Evolutionary conservation across 2,113 vertebrate species (phyloP), one percentile per base, ranked within the genome.

Genomic region (Eptesicus fuscus): DNA sequence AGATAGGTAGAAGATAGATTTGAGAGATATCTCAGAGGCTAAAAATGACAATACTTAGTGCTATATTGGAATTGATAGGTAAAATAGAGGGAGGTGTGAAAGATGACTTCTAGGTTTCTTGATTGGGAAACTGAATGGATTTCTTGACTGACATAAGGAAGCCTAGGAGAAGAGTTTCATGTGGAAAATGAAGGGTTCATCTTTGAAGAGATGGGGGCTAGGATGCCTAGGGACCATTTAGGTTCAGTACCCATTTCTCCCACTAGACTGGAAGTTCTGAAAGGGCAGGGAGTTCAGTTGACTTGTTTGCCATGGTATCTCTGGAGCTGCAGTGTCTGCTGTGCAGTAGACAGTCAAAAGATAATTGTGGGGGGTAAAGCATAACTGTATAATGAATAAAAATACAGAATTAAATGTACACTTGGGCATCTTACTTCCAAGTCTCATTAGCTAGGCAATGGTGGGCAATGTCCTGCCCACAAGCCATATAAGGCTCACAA

Each of bases 341-440:
- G 7, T 89, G 2, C 4, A 32, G 17, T 11, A 79, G 32, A 74
- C 74, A 67, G 30, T 79, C 44, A 74, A 82, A 85, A 77, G 30
- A 44, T 61, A 61, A 61, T 28, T 61, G 59, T 28, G 59, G 23
- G 69, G 35, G 20, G 14, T 37, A 67, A 79, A 23, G 13, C 35
- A 37, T 82, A 78, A 63, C 1, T 56, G 28, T 89, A 78, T 49
- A 89, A 61, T 89, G 30, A 59, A 61, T 61, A 51, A 91, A 91
- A 91, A 95, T 73, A 53, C 51, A 47, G 25, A 94, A 93, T 77
- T 85, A 88, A 73, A 76, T 63, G 37, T 69, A n/a, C 18, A 67
- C 23, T 28, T 83, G 44, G 59, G n/a, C 82, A 73, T 86, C 42
- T 85, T 61, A 42, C 59, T 53, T 93, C 30, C 63, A 83, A 91